Evolutionary conservation across 2,888 invertebrate genomes (phyloP).

Genomic region (Drosophila parthenogenetica): DNA sequence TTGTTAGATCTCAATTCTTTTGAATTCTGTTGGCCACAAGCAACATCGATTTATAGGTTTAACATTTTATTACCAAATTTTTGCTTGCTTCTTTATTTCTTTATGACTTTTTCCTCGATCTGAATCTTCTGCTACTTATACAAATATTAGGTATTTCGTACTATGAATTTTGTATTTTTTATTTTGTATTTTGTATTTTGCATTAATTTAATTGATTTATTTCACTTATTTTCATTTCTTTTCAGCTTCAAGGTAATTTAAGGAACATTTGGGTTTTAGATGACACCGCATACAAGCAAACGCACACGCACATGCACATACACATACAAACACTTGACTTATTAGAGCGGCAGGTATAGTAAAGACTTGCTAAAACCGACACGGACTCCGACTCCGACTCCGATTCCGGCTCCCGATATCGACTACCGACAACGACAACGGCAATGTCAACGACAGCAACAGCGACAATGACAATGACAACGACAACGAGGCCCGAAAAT

Average conservation of each 20-base stretch:
- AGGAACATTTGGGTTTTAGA: slow-evolving; percentile 76
- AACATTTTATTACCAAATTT: slow-evolving; percentile 42
- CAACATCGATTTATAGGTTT: slow-evolving; percentile 43
- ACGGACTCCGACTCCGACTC: slow-evolving; percentile 36
- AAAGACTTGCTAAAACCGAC: slow-evolving; percentile 31
- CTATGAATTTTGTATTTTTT: neutral
- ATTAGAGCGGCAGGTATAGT: slow-evolving; percentile 53
- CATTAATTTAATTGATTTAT: slow-evolving; percentile 33
- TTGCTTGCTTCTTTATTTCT: slow-evolving; percentile 16
- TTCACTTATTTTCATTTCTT: slow-evolving; percentile 54
- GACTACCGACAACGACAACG: slow-evolving; percentile 1
- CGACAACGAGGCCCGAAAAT: slow-evolving; percentile 58
- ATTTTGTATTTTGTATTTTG: slow-evolving; percentile 7
- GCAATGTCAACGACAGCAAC: neutral
- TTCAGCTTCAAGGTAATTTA: slow-evolving; percentile 74
- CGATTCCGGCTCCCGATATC: slow-evolving; percentile 24
- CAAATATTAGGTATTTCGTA: slow-evolving; percentile 17
- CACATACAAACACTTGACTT: slow-evolving; percentile 39
- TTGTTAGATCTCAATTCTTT: slow-evolving; percentile 15
- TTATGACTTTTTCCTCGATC: slow-evolving; percentile 21
- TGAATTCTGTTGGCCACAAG: slow-evolving; percentile 23
- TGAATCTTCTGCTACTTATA: slow-evolving; percentile 24
- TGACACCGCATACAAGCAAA: slow-evolving; percentile 50
- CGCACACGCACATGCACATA: slow-evolving; percentile 10
- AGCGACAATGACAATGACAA: neutral